These are phyloP conservation scores for Dynastes tityus DNA, from an alignment of 2,888 invertebrate species.

Conservation along the genomic window DNA sequence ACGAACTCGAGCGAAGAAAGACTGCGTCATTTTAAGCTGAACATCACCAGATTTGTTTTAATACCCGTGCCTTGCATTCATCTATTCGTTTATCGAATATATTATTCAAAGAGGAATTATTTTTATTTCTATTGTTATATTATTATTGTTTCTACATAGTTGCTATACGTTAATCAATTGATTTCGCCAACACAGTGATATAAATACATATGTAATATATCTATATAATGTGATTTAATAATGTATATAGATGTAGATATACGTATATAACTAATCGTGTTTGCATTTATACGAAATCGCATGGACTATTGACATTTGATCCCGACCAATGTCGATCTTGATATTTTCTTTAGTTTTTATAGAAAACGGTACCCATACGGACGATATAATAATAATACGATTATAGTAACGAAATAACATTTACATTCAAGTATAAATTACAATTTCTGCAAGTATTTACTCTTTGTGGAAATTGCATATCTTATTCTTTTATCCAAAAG, in stretches of 20 bases:
- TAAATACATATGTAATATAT: too few relatives aligned
- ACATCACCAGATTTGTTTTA: slow-evolving; percentile 63
- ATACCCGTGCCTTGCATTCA: slow-evolving; percentile 45
- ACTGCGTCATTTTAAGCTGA: slow-evolving; percentile 61
- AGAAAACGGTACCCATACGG: neutral
- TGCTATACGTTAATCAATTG: neutral
- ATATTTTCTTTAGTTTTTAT: neutral
- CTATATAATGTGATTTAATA: too few relatives aligned
- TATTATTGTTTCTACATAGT: neutral
- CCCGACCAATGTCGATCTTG: slow-evolving; percentile 24
- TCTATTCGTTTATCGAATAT: slow-evolving; percentile 35
- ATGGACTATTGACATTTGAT: slow-evolving; percentile 37
- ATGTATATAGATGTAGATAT: too few relatives aligned
- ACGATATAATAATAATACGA: neutral
- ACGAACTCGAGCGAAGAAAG: slow-evolving; percentile 55
- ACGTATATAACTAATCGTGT: neutral
- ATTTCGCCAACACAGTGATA: too few relatives aligned
- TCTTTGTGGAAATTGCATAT: too few relatives aligned
- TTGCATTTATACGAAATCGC: neutral
- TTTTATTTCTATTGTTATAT: neutral
- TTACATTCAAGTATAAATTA: too few relatives aligned
- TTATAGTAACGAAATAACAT: too few relatives aligned
- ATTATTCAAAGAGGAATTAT: neutral
- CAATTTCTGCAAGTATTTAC: too few relatives aligned
- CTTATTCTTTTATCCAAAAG: too few relatives aligned